These are phyloP conservation scores for Platyrinchus mystaceus DNA, from an alignment of 2,797 vertebrate species.

Conservation along the genomic window DNA sequence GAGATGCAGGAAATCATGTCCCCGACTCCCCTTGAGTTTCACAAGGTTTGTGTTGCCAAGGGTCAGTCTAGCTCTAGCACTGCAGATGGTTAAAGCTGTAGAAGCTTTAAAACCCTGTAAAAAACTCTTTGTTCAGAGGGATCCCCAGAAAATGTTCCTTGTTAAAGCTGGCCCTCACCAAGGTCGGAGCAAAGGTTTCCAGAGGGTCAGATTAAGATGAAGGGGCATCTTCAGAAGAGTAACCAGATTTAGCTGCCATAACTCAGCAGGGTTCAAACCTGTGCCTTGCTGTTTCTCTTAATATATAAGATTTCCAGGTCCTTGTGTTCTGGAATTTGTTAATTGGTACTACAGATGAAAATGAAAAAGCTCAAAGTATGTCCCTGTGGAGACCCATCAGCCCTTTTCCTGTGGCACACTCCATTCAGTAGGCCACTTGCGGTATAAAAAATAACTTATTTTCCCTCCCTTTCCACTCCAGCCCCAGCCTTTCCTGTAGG, in stretches of 20 bases:
- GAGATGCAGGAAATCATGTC: constrained; percentile 90
- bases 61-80: neutral
- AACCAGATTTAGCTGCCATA: neutral
- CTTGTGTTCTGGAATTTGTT: neutral
- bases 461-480: neutral
- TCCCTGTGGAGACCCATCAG: neutral
- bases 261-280: neutral
- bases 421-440: neutral
- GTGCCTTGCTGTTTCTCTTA: neutral
- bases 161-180: neutral
- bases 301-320: neutral
- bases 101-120: neutral
- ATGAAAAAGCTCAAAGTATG: neutral
- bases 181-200: neutral
- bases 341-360: neutral
- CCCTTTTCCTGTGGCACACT: neutral
- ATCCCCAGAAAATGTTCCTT: neutral
- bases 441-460: neutral
- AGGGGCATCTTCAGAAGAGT: neutral
- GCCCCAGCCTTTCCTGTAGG: neutral
- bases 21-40: constrained; percentile 88
- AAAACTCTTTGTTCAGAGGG: neutral
- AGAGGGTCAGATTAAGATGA: neutral
- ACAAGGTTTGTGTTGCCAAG: constrained; percentile 81
- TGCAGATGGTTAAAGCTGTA: neutral